Conservation (phyloP, 2,797 vertebrate genomes). For the Hapalemur alaotrensis region DNA sequence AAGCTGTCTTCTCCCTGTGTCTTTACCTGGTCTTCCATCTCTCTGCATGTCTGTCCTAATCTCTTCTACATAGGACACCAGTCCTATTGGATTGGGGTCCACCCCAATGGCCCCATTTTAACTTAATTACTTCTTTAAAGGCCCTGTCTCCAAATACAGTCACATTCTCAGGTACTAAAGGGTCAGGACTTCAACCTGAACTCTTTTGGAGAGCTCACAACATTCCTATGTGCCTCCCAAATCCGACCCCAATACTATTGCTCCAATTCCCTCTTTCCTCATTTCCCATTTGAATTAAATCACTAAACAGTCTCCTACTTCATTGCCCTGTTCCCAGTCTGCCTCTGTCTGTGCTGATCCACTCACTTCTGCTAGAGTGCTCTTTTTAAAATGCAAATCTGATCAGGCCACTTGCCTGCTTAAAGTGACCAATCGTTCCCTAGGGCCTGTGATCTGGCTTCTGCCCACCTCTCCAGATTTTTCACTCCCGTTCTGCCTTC, state of each 20-base stretch:
- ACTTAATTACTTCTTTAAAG: not conserved
- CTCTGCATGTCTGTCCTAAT: not conserved
- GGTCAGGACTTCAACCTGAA: not conserved
- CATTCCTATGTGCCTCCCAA: not conserved
- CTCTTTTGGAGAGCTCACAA: not conserved
- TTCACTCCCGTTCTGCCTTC: fast-evolving
- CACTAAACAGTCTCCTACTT: not conserved
- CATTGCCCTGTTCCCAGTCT: not conserved
- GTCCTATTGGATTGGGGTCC: not conserved
- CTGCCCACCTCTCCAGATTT: not conserved
- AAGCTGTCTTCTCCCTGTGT: not conserved
- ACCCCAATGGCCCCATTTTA: not conserved
- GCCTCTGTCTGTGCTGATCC: not conserved
- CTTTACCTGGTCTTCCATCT: not conserved
- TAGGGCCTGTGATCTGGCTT: not conserved
- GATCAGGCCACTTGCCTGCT: not conserved
- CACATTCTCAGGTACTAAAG: not conserved
- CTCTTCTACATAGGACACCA: not conserved
- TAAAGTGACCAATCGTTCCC: not conserved
- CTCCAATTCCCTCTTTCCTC: not conserved
- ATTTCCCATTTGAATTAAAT: not conserved
- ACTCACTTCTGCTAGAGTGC: not conserved
- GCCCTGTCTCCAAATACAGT: not conserved
- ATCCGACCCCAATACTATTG: not conserved
- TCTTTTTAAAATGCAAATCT: not conserved